A percentile compares a stretch with the other conserved stretches of the same genome.
Evolutionary conservation across 2,113 vertebrate genomes (phyloP).

Genomic region (Clarias gariepinus): DNA sequence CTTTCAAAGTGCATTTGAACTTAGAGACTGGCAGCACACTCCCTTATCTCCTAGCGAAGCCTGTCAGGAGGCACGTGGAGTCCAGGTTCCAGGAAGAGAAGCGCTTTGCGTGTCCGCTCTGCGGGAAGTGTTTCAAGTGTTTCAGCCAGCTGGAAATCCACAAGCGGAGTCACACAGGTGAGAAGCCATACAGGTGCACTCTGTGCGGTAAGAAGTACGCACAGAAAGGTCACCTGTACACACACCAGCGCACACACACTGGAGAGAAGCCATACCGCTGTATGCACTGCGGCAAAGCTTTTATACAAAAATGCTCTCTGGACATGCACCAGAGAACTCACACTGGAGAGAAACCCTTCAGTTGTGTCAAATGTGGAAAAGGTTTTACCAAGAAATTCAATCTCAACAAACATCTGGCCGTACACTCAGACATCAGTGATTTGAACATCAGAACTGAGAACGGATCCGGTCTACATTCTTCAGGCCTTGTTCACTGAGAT

Average conservation of each 20-base stretch:
- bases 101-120: constrained; percentile 70
- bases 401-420: constrained; percentile 72
- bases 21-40: constrained; percentile 47
- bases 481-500: background rate
- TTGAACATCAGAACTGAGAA: background rate
- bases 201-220: constrained; percentile 74
- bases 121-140: constrained; percentile 73
- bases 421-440: constrained; percentile 61
- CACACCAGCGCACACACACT: constrained; percentile 76
- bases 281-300: constrained; percentile 72
- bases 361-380: constrained; percentile 72
- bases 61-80: constrained; percentile 58
- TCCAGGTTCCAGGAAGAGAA: constrained; percentile 60
- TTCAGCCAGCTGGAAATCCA: constrained; percentile 76
- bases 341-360: constrained; percentile 75
- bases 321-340: constrained; percentile 78
- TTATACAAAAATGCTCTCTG: constrained; percentile 78
- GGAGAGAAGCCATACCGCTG: constrained; percentile 76
- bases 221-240: constrained; percentile 76
- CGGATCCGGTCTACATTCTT: background rate
- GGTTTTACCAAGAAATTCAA: constrained; percentile 77
- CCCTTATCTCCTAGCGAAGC: constrained; percentile 49
- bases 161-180: constrained; percentile 76
- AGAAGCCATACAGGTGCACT: constrained; percentile 72
- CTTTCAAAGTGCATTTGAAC: constrained; percentile 40